Evolutionary conservation across 2,113 vertebrate genomes (phyloP).

Genomic region (Ictalurus punctatus): DNA sequence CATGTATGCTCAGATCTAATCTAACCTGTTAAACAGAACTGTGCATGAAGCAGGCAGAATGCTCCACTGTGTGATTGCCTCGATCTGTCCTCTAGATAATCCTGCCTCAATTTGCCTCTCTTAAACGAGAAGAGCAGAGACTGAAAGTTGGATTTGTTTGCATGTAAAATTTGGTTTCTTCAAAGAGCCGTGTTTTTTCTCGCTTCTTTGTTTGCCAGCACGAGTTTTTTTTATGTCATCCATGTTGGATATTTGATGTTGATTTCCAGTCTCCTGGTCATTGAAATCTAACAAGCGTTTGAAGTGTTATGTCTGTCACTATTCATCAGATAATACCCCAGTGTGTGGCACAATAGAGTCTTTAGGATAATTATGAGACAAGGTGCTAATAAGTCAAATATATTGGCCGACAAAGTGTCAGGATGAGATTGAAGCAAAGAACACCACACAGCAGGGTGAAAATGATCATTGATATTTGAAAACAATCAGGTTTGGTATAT

Average conservation of each 20-base stretch:
- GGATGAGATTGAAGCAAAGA: not conserved
- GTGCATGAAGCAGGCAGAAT: constrained; percentile 53
- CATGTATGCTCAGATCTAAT: constrained; percentile 67
- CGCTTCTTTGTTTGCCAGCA: not conserved
- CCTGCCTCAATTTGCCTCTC: constrained; percentile 47
- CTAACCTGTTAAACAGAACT: constrained; percentile 65
- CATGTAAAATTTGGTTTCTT: not conserved
- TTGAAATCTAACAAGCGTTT: constrained; percentile 2
- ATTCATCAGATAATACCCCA: not conserved
- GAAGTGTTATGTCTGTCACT: not conserved
- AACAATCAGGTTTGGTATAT: not conserved
- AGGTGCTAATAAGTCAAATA: not conserved
- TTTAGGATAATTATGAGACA: not conserved
- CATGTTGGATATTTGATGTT: not conserved
- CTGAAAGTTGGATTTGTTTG: constrained; percentile 13
- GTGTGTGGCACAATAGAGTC: no score
- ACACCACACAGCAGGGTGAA: not conserved
- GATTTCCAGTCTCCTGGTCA: constrained; percentile 7
- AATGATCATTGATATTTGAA: not conserved
- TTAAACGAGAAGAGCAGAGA: constrained; percentile 40
- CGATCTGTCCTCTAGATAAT: constrained; percentile 66
- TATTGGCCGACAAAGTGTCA: not conserved
- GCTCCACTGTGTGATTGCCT: constrained; percentile 61
- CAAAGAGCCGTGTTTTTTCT: not conserved
- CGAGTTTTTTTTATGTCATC: not conserved